A percentile compares a stretch with the other conserved stretches of the same genome.
These are phyloP conservation scores for Pogona vitticeps DNA, from an alignment of 2,113 vertebrate genomes.

Conservation along the genomic window DNA sequence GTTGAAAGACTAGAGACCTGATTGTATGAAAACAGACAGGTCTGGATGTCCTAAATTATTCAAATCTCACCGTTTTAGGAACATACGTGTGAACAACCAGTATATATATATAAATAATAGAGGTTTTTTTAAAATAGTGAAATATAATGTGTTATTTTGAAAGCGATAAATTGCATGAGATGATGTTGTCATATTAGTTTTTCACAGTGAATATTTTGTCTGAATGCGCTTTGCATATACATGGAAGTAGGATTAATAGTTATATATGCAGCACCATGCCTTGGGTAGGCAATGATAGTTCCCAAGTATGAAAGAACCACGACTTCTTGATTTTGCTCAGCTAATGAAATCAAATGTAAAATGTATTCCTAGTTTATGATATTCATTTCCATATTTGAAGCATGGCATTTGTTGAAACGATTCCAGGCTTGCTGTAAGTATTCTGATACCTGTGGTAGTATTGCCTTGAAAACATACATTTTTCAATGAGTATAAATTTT, in stretches of 20 bases:
- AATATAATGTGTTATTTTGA: background rate
- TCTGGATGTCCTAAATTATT: background rate
- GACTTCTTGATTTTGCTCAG: slow-evolving; percentile 19
- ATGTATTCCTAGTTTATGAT: background rate
- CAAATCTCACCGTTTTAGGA: background rate
- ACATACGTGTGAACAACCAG: background rate
- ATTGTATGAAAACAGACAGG: too few species aligned
- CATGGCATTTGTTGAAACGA: background rate
- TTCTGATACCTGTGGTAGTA: slow-evolving; percentile 15
- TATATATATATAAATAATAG: background rate
- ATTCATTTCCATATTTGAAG: background rate
- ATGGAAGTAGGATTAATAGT: background rate
- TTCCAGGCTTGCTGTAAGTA: background rate
- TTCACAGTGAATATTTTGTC: background rate
- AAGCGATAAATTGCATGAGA: background rate
- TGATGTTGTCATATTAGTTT: background rate
- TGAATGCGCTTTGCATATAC: background rate
- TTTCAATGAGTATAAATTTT: slow-evolving; percentile 20
- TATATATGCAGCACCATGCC: background rate
- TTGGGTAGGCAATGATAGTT: background rate
- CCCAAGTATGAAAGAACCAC: background rate
- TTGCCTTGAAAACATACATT: background rate
- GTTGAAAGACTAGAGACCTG: too few species aligned
- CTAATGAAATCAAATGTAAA: slow-evolving; percentile 14
- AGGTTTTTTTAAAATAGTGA: background rate